These are phyloP conservation scores for Drosophila flavopinicola DNA, from an alignment of 2,888 invertebrate genomes.

Conservation along the genomic window DNA sequence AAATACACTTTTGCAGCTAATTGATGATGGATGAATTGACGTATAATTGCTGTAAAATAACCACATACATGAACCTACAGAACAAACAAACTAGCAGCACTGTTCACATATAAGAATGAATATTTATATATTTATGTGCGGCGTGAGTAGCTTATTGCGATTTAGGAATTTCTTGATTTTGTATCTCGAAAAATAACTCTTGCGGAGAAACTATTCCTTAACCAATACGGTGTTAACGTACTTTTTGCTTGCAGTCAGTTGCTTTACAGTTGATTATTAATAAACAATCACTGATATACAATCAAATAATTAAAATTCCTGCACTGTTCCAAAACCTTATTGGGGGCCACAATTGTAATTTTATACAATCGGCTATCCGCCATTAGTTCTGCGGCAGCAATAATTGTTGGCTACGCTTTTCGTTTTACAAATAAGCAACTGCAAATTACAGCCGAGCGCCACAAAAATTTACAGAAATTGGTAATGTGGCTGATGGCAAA, in stretches of 20 bases:
- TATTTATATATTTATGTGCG: not conserved
- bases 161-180: too few species aligned
- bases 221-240: not conserved
- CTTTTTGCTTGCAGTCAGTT: not conserved
- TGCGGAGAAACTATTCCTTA: not conserved
- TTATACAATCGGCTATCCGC: constrained; percentile 3
- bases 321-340: constrained; percentile 8
- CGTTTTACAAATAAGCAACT: not conserved
- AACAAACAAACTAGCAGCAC: too few species aligned
- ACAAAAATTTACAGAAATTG: constrained; percentile 6
- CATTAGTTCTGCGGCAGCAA: constrained; percentile 9
- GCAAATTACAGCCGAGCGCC: constrained; percentile 19
- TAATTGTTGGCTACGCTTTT: constrained; percentile 13
- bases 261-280: not conserved
- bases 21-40: constrained; percentile 25
- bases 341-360: constrained; percentile 8
- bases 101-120: too few species aligned
- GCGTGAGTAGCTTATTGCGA: not conserved
- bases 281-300: not conserved
- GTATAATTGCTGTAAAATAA: constrained; percentile 6
- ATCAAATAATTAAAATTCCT: constrained; percentile 33
- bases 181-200: too few species aligned
- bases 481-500: constrained; percentile 6
- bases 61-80: constrained; percentile 2
- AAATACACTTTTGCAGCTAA: constrained; percentile 24